Base-by-base conservation (phyloP, 2,797 vertebrate species). In the Chromis chromis region DNA sequence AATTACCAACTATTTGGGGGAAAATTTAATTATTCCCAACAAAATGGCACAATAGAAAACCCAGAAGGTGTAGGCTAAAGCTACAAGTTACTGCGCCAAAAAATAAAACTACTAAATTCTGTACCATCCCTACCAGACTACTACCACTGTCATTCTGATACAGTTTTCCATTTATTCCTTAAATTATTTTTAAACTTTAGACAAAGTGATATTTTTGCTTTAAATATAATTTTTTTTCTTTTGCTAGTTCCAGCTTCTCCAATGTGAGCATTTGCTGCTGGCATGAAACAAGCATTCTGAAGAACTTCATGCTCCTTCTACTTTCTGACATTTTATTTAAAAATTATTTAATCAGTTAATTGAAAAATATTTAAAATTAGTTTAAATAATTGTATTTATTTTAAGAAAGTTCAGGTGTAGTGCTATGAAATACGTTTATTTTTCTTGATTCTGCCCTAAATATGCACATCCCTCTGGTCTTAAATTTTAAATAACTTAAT, bases 51-150 rank as follows among this genome's bases (percentile, higher is more conserved):
- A 22, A 0, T 13, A 62, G 3, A 25, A 17, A n/a, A 44, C 42
- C 4, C 12, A 36, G 10, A 31, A 31, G 6, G 28, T 31, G 28
- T 42, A 42, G 40, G 25, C 25, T 25, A 25, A 25, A 25, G 14
- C 14, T 42, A 42, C 0, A 50, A 17, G 9, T 64, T 24, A 31
- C 2, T 31, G 2, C 12, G 48, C 0, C 48, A 52, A 19, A 24
- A n/a, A 5, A 52, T 17, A 42, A 1, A 40, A 40, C 39, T 40
- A 44, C 17, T 1, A 48, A 46, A 48, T 10, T 21, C 33, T 9
- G 10, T 6, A 33, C 33, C 6, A 5, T 36, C 33, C 9, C 33
- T 36, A 12, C 10, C 33, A 12, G 2, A 36, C 33, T 36, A 36
- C 11, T 36, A 11, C 33, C 10, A 36, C 21, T 21, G n/a, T 49